phyloP scores from a whole-genome alignment of 2,797 vertebrate species.

The Cottoperca gobio region DNA sequence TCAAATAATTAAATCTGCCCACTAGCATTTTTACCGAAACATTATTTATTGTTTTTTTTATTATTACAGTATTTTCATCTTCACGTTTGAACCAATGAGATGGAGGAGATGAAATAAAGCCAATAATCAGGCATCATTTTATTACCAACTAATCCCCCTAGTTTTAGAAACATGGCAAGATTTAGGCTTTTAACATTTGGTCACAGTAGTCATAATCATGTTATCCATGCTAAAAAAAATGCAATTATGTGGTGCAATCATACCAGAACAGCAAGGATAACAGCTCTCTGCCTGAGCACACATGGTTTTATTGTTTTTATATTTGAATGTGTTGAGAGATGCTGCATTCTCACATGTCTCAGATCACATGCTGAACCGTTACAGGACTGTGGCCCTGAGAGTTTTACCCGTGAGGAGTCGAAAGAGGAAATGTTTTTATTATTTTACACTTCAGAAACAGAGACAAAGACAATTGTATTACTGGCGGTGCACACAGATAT shows the following conservation, averaged over 20 bases:
- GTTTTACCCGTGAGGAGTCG: background rate
- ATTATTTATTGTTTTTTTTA: background rate
- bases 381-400: background rate
- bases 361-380: conserved; percentile 16
- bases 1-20: background rate
- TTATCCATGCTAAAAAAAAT: conserved; percentile 52
- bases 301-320: conserved; percentile 36
- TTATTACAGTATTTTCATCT: background rate
- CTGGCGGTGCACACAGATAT: background rate
- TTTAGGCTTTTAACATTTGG: conserved; percentile 38
- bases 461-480: background rate
- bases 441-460: background rate
- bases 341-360: conserved; percentile 6
- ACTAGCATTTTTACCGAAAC: background rate
- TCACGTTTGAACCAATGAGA: conserved; percentile 13
- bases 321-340: conserved; percentile 39
- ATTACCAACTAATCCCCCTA: conserved; percentile 8
- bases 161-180: background rate
- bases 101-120: background rate
- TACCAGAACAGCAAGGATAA: conserved; percentile 25
- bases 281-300: conserved; percentile 12
- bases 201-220: conserved; percentile 46
- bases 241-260: conserved; percentile 48
- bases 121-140: conserved; percentile 20
- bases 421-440: background rate